Evolutionary conservation across 2,113 vertebrate genomes (phyloP).

Genomic region (Suricata suricatta): DNA sequence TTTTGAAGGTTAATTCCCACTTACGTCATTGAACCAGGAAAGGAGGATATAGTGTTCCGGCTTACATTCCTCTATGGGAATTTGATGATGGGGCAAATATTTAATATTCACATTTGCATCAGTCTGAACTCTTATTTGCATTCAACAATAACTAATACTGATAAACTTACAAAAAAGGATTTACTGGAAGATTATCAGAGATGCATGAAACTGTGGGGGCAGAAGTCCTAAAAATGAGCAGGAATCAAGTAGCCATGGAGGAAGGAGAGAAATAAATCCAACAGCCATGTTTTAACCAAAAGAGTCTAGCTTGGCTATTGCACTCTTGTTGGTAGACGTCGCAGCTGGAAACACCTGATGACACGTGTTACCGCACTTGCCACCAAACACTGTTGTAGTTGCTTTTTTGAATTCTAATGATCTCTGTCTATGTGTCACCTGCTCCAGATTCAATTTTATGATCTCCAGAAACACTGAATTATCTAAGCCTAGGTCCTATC

Average conservation of each 20-base stretch:
- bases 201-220: not conserved
- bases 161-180: not conserved
- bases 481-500: not conserved
- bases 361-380: not conserved
- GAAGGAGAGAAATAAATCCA: not conserved
- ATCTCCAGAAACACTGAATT: not conserved
- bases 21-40: not conserved
- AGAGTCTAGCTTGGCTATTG: not conserved
- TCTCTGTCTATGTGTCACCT: not conserved
- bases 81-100: not conserved
- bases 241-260: not conserved
- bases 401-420: not conserved
- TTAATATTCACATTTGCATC: not conserved
- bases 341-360: not conserved
- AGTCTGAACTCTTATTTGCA: not conserved
- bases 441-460: not conserved
- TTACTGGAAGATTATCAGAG: not conserved
- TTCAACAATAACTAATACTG: not conserved
- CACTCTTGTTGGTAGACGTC: not conserved
- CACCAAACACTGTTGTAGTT: not conserved
- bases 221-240: not conserved
- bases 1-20: not conserved
- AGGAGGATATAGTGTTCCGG: not conserved
- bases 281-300: not conserved
- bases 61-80: not conserved